Evolutionary conservation across 2,888 invertebrate genomes (phyloP), one percentile per base, ranked within the genome.

Genomic region (Sphecodes monilicornis): DNA sequence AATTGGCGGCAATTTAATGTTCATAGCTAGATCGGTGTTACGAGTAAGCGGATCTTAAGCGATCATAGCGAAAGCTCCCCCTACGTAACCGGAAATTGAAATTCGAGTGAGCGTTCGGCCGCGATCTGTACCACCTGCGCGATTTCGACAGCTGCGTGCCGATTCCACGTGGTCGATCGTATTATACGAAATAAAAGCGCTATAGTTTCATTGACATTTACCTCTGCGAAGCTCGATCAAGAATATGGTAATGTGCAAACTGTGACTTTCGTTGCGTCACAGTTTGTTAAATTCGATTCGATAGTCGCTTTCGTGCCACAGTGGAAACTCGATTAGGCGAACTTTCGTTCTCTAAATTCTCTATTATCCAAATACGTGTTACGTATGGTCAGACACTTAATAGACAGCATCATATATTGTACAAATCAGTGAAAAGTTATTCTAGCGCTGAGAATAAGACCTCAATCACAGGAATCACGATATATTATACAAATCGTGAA

Each of bases 61-160:
- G 46, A 57, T 72, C 43, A 46, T 13, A 29, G 74, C 70, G 69
- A 76, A 46, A 54, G 36, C 43, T 57, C 68, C 43, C 74, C 76
- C 84, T 41, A 68, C 57, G 32, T 71, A 60, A 75, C 78, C 39
- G 87, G 89, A 90, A 90, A 90, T 90, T 90, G 83, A 41, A 84
- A 82, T 57, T 86, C 76, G 82, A 41, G 76, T 76, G 71, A 57
- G 46, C 72, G 36, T 74, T 36, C 72, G 82, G 16, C 43, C 76
- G 78, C 69, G n/a, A 32, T 79, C 87, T 76, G 29, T 36, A 74
- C 85, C 89, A 87, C 66, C 89, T 89, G 90, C 74, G 84, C 66
- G 69, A 77, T 78, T 86, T 72, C 50, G 54, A 66, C 89, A 88
- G 88, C 84, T 88, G 88, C 75, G 50, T 46, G n/a, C 78, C 81